phyloP scores from a whole-genome alignment of 2,797 vertebrate species.

The Ficedula albicollis region DNA sequence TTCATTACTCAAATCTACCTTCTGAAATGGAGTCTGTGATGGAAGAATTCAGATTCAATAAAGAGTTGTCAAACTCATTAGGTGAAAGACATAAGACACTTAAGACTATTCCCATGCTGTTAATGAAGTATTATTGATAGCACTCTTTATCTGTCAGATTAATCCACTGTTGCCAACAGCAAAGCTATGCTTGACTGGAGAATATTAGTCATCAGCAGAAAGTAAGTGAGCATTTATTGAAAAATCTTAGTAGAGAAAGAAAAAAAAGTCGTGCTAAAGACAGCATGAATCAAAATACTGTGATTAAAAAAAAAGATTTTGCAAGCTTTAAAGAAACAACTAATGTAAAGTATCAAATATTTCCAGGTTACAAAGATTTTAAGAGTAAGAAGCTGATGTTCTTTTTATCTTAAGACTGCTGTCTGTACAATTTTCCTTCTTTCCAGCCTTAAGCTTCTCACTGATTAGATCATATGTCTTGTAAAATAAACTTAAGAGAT shows the following conservation, averaged over 20 bases:
- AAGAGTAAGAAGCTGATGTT: not conserved
- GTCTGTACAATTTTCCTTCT: not conserved
- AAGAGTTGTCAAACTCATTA: not conserved
- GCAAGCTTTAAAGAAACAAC: not conserved
- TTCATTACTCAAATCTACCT: constrained; percentile 30
- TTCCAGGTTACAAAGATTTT: not conserved
- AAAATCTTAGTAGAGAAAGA: not conserved
- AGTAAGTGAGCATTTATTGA: not conserved
- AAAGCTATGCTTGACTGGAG: not conserved
- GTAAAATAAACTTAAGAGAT: not conserved
- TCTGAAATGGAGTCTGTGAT: not conserved
- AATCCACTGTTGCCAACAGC: not conserved
- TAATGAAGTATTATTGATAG: constrained; percentile 27
- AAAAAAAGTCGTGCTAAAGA: not conserved
- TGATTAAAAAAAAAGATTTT: not conserved
- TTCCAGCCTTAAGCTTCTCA: not conserved
- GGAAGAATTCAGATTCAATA: constrained; percentile 5
- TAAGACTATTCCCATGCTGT: not conserved
- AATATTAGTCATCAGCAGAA: not conserved
- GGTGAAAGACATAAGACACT: not conserved
- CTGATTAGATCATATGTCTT: not conserved
- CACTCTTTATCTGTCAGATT: not conserved
- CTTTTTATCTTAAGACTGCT: not conserved
- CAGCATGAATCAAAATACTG: not conserved
- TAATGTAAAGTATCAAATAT: not conserved